Evolutionary conservation across 2,888 invertebrate genomes (phyloP), one percentile per base, ranked within the genome.

Genomic region (Alentia gelatinosa): DNA sequence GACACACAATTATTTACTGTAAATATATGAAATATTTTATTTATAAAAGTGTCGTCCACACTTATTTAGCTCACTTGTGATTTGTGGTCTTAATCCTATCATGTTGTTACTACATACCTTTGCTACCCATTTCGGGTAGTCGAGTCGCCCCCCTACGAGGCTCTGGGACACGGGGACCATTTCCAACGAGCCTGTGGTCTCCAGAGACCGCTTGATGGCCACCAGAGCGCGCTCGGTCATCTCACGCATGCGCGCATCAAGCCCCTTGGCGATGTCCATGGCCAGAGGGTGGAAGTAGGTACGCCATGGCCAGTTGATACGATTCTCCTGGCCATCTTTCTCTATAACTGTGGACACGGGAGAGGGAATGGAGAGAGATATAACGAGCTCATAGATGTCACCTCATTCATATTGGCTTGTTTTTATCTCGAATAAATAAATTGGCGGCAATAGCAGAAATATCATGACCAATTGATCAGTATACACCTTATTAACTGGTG

Each of bases 271-370:
- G 30, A 95, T 89, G 74, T 95, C 95, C 5, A 93, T 92, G 3
- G 94, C 92, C 39, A 95, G 92, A 91, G 94, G 94, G 92, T 95
- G 94, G 91, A 95, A 95, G 90, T 94, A 94, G 40, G 94, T 91
- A 84, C 94, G 94, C 95, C 95, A 95, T 89, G 95, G 94, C 95
- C 95, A 95, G 42, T 92, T 91, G 12, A 90, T 37, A 88, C 75
- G 74, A 23, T 90, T 47, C 50, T 91, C 89, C 42, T 30, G n/a
- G 26, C 39, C 47, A 19, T 42, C 75, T 56, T 86, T 50, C 68
- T 90, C 90, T n/a, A 86, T 37, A 23, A 86, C 90, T 90, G 68
- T 4, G n/a, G n/a, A n/a, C n/a, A n/a, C n/a, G n/a, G n/a, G n/a
- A n/a, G n/a, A n/a, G n/a, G n/a, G n/a, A n/a, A n/a, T n/a, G n/a